Percentiles rank a stretch among this genome's conserved stretches.
Evolutionary conservation across 2,888 invertebrate species (phyloP).

Genomic region (Myathropa florea): DNA sequence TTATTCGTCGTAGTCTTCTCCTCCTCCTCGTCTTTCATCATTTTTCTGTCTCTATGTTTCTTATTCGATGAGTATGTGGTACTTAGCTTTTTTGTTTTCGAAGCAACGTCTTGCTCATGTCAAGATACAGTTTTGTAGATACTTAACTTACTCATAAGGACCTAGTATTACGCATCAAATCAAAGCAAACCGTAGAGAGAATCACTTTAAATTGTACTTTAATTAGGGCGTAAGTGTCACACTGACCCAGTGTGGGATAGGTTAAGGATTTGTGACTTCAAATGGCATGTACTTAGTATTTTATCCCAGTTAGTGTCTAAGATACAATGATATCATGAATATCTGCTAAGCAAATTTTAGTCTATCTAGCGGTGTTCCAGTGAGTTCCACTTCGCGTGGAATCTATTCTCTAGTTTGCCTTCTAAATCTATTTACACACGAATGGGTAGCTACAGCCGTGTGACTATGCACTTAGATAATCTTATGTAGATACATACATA

Average conservation of each 20-base stretch:
- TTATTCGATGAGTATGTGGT: conserved; percentile 41
- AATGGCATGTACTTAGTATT: conserved; percentile 28
- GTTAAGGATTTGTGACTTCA: not conserved
- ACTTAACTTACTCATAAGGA: not conserved
- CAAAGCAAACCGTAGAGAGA: not conserved
- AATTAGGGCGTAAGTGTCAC: not conserved
- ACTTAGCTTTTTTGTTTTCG: conserved; percentile 59
- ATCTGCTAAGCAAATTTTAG: conserved; percentile 11
- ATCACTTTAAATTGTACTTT: conserved; percentile 40
- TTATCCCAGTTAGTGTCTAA: not conserved
- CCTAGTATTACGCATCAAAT: conserved; percentile 33
- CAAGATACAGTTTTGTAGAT: not conserved
- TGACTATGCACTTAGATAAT: conserved; percentile 19
- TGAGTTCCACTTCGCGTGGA: conserved; percentile 24
- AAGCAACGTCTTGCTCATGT: conserved; percentile 15
- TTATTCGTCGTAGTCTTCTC: conserved; percentile 12
- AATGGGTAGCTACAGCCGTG: not conserved
- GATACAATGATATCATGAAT: not conserved
- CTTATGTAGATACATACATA: conserved; percentile 19
- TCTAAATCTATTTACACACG: conserved; percentile 8
- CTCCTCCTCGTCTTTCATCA: conserved; percentile 9
- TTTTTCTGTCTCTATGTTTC: not conserved
- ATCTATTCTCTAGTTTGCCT: conserved; percentile 51
- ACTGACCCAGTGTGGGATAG: not conserved
- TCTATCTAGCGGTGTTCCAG: conserved; percentile 28